Evolutionary conservation across 2,797 vertebrate genomes (phyloP), one percentile per base, ranked within the genome.

Genomic region (Chloroceryle inda): DNA sequence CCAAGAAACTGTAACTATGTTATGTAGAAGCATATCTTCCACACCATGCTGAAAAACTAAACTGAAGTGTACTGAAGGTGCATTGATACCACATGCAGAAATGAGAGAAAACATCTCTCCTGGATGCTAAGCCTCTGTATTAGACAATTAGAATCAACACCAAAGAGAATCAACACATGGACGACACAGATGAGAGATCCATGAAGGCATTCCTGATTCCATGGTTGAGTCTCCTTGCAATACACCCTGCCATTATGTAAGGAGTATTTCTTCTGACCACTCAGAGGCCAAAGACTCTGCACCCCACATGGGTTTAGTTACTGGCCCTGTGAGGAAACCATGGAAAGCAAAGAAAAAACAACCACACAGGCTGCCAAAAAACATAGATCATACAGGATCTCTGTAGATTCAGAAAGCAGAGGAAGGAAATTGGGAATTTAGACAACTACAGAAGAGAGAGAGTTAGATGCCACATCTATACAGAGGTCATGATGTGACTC

Each of bases 221-320:
- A 12, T 22, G 23, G 13, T 5, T 59, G 29, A 80, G 24, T 9
- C 1, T 37, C 8, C 40, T 68, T 85, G 13, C 19, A 50, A 8
- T 63, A 52, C 19, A 24, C 7, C 1, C 13, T 76, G 21, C 9
- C 6, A 3, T 44, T 42, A 22, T 44, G 9, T 24, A 59, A 4
- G 9, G 3, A 9, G 14, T 42, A n/a, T 52, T 52, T 68, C 50
- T 68, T 77, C 10, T 35, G 9, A 3, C 13, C 0, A 0, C 24
- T 68, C 11, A 61, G n/a, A 84, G 18, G 11, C 62, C 50, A 86
- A n/a, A 75, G 14, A n/a, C 13, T 45, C 55, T 53, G 29, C 21
- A 76, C 13, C 6, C 31, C 27, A 50, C 26, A 67, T 80, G 29
- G 11, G 16, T 19, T 45, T 87, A 73, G 44, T 38, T 71, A 17